A percentile compares a stretch with the other conserved stretches of the same genome.
These are phyloP conservation scores for Phymastichus coffea DNA, from an alignment of 1,140 invertebrate genomes.

Conservation along the genomic window DNA sequence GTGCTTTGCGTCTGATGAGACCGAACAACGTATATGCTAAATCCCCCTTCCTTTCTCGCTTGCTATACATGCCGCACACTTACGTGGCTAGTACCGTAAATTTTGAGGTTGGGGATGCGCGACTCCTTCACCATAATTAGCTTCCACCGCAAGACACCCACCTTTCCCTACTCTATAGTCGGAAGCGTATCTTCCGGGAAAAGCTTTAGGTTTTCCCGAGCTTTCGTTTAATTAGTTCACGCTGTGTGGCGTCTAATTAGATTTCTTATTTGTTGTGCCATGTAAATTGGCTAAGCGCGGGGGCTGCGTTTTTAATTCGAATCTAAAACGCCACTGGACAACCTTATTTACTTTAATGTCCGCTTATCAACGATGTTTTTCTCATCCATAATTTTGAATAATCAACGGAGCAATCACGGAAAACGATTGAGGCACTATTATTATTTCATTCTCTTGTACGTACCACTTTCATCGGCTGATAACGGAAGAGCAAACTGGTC, in stretches of 20 bases:
- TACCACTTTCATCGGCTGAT: no score
- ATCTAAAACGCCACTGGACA: no score
- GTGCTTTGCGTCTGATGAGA: conserved; percentile 48
- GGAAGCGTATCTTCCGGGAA: neutral
- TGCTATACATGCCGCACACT: neutral
- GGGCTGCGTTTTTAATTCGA: no score
- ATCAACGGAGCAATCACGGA: no score
- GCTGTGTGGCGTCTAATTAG: conserved; percentile 2
- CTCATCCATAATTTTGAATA: no score
- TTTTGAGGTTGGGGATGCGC: conserved; percentile 5
- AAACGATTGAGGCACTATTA: no score
- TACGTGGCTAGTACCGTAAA: conserved; percentile 12
- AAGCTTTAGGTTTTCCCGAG: neutral
- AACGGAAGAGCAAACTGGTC: no score
- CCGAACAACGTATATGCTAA: conserved; percentile 31
- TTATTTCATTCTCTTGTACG: no score
- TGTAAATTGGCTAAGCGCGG: neutral
- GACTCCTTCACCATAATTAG: conserved; percentile 20
- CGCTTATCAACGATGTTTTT: neutral
- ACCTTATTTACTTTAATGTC: no score
- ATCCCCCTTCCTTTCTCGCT: neutral
- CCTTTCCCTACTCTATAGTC: conserved; percentile 24
- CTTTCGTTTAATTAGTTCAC: conserved; percentile 23
- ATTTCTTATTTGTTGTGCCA: conserved; percentile 4
- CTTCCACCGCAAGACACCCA: conserved; percentile 10